Evolutionary conservation across 2,797 vertebrate species (phyloP).

Genomic region (Hephaestus fuliginosus): DNA sequence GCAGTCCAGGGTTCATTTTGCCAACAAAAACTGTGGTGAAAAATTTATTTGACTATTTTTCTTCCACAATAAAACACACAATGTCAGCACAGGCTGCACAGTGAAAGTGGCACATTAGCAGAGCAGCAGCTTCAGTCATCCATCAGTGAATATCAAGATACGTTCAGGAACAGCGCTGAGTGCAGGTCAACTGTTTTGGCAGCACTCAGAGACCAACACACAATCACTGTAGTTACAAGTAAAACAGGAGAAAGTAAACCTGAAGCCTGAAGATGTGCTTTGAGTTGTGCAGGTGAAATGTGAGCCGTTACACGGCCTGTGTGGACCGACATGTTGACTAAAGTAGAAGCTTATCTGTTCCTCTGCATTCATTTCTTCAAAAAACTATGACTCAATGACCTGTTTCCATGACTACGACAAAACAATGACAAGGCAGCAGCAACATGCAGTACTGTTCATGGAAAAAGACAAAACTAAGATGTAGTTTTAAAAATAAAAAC

Average conservation of each 20-base stretch:
- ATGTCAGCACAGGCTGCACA: background rate
- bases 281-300: background rate
- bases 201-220: too few relatives aligned
- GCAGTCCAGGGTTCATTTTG: background rate
- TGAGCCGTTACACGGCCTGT: background rate
- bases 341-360: background rate
- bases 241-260: background rate
- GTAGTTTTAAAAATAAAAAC: too few relatives aligned
- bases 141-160: background rate
- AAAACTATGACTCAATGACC: too few relatives aligned
- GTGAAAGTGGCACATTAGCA: background rate
- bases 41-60: background rate
- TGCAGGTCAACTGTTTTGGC: background rate
- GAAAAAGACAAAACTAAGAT: too few relatives aligned
- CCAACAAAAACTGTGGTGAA: background rate
- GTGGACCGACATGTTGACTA: background rate
- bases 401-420: too few relatives aligned
- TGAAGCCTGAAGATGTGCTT: background rate
- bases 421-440: too few relatives aligned
- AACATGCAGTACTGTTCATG: too few relatives aligned
- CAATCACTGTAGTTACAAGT: too few relatives aligned
- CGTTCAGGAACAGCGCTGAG: background rate
- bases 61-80: background rate
- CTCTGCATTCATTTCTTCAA: too few relatives aligned
- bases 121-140: background rate